Evolutionary conservation across 37 sponge, comb jelly and placozoan species (phyloP).

Genomic region (Haliclona indistincta): DNA sequence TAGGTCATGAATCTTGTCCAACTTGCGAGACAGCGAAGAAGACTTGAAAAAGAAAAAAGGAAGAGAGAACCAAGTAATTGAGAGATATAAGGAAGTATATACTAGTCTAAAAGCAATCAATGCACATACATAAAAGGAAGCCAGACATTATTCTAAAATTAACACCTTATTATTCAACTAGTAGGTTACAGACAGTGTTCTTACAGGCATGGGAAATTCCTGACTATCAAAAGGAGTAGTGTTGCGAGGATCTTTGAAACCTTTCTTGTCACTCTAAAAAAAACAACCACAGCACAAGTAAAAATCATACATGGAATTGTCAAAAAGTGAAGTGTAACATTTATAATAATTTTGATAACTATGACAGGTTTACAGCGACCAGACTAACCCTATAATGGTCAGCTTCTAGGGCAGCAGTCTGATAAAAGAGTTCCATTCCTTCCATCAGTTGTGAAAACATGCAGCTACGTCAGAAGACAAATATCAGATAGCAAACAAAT

Average conservation of each 20-base stretch:
- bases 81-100: not conserved
- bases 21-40: slow-evolving; percentile 74
- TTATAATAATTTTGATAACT: too few relatives aligned
- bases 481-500: not conserved
- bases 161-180: not conserved
- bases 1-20: slow-evolving; percentile 84
- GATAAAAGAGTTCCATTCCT: slow-evolving; percentile 60
- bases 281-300: not conserved
- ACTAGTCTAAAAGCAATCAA: not conserved
- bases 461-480: slow-evolving; percentile 28
- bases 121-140: not conserved
- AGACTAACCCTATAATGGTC: slow-evolving; percentile 13
- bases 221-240: slow-evolving; percentile 42
- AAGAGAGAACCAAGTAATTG: not conserved
- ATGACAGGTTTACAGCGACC: too few relatives aligned
- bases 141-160: not conserved
- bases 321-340: too few relatives aligned
- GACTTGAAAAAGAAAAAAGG: slow-evolving; percentile 15
- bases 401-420: slow-evolving; percentile 22
- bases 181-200: not conserved
- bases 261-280: not conserved
- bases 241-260: slow-evolving; percentile 44
- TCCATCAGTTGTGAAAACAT: slow-evolving; percentile 81
- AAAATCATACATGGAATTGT: too few relatives aligned
- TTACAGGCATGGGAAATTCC: slow-evolving; percentile 16